Percentiles rank a stretch among this genome's conserved stretches.
phyloP scores from a whole-genome alignment of 2,888 invertebrate species.

The Poecilobothrus nobilitatus region DNA sequence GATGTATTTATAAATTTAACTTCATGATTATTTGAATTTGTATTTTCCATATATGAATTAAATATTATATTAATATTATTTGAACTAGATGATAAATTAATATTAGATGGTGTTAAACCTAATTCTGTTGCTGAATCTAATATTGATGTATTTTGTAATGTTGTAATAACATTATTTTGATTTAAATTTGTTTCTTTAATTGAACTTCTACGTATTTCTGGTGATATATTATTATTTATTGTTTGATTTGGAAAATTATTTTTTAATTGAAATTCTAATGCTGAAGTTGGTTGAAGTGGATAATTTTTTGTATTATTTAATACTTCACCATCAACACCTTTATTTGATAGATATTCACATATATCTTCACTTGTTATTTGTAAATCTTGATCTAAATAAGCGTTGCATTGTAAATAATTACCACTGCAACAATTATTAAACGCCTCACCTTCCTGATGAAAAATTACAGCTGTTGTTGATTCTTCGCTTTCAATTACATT shows the following conservation, averaged over 20 bases:
- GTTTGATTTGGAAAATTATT: constrained; percentile 34
- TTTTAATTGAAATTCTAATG: constrained; percentile 42
- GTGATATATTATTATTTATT: constrained; percentile 5
- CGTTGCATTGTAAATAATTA: constrained; percentile 42
- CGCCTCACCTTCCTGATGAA: constrained; percentile 43
- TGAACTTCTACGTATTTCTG: constrained; percentile 29
- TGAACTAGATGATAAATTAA: constrained; percentile 40
- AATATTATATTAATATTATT: constrained; percentile 43
- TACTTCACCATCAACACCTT: constrained; percentile 33
- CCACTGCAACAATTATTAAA: constrained; percentile 43
- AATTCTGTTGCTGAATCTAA: constrained; percentile 22
- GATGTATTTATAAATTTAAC: constrained; percentile 43
- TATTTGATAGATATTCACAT: constrained; percentile 41
- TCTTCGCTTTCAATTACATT: constrained; percentile 24
- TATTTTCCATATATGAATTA: constrained; percentile 33
- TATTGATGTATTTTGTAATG: constrained; percentile 11
- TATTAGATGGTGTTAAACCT: constrained; percentile 37
- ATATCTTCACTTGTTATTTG: constrained; percentile 45
- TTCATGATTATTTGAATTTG: constrained; percentile 34
- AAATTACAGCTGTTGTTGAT: constrained; percentile 41
- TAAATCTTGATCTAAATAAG: constrained; percentile 41
- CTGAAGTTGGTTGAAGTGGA: constrained; percentile 42
- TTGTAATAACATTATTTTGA: constrained; percentile 27
- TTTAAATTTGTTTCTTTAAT: constrained; percentile 43
- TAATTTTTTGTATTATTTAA: constrained; percentile 42